Evolutionary conservation across 2,888 invertebrate genomes (phyloP).

Genomic region (Meta bourneti): DNA sequence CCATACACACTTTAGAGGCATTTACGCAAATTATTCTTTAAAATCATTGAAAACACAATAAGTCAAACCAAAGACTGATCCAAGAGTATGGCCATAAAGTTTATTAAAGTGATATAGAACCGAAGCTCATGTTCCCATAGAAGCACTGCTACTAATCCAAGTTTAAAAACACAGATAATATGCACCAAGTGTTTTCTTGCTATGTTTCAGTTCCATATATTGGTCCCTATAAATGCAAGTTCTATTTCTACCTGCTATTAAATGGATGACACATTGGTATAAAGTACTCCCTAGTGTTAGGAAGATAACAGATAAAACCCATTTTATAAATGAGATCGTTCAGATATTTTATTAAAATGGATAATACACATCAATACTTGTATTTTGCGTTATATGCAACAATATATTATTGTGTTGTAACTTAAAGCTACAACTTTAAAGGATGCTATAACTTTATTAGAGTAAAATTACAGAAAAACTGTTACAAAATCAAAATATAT

Average conservation of each 20-base stretch:
- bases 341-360: too few relatives aligned
- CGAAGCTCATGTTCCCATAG: neutral
- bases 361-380: too few relatives aligned
- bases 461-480: too few relatives aligned
- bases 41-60: neutral
- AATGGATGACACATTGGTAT: neutral
- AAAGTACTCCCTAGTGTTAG: neutral
- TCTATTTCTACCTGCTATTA: neutral
- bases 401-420: too few relatives aligned
- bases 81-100: neutral
- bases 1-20: too few relatives aligned
- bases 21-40: too few relatives aligned
- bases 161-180: neutral
- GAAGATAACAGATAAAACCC: too few relatives aligned
- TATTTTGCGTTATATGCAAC: too few relatives aligned
- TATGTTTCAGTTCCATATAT: slow-evolving; percentile 5
- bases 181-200: neutral
- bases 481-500: too few relatives aligned
- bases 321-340: too few relatives aligned
- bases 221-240: slow-evolving; percentile 46
- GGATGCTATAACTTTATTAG: too few relatives aligned
- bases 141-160: neutral
- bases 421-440: too few relatives aligned
- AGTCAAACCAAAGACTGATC: neutral
- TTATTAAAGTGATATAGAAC: neutral